Conservation (phyloP, 64 coral and sea anemone species). For the Actinia equina region DNA sequence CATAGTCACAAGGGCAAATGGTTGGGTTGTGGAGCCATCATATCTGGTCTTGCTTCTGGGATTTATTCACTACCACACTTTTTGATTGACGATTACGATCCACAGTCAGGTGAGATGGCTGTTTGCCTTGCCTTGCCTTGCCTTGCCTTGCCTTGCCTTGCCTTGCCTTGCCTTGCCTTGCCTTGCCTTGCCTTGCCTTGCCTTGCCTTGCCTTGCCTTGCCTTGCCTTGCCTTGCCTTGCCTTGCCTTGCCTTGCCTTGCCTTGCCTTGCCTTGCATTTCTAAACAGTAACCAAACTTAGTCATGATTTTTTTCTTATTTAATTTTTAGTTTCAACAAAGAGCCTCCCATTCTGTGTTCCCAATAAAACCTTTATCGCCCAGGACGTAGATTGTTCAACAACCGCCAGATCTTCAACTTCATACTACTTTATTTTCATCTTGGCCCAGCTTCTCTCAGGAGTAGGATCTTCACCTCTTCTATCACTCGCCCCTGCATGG, state of each 20-base stretch:
- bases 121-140: neutral
- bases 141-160: neutral
- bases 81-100: conserved; percentile 31
- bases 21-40: conserved; percentile 32
- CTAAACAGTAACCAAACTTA: neutral
- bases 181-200: neutral
- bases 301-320: neutral
- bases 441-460: conserved; percentile 18
- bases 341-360: conserved; percentile 25
- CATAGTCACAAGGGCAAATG: conserved; percentile 48
- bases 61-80: conserved; percentile 47
- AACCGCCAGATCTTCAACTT: neutral
- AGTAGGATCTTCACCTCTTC: conserved; percentile 14
- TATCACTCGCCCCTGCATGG: conserved; percentile 29
- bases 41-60: conserved; percentile 18
- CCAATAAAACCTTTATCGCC: neutral
- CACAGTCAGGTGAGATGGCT: conserved; percentile 25
- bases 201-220: neutral
- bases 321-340: conserved; percentile 9
- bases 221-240: neutral
- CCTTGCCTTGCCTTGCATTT: neutral
- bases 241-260: neutral
- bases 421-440: conserved; percentile 20
- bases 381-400: neutral
- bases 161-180: neutral